Evolutionary conservation across 2,888 invertebrate genomes (phyloP), one percentile per base, ranked within the genome.

Genomic region (Drosophila pegasa): DNA sequence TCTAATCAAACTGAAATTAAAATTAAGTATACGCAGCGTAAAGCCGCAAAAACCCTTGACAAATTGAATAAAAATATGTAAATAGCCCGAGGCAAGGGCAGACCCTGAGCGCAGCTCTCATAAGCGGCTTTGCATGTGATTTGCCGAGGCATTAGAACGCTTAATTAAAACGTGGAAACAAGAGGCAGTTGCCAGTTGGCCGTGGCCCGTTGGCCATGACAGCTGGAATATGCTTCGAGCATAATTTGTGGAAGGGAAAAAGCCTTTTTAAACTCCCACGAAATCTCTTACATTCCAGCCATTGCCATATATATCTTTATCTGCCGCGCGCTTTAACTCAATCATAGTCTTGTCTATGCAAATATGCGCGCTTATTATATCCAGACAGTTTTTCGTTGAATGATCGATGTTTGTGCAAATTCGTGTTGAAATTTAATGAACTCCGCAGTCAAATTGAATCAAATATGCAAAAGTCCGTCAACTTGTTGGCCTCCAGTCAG

Each of bases 391-490:
- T 45, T 63, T 20, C 47, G 31, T 48, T 52, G 48, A 58, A 50
- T 68, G 68, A 68, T 67, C 68, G 68, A 68, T 68, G 68, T 48
- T 35, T 43, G 35, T 40, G 35, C 9, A 67, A 67, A 67, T 58
- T 57, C 58, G 27, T 57, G 67, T 67, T 47, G 45, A 67, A 57
- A 67, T 67, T 67, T 67, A 67, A 67, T 67, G 47, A 67, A 67
- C 51, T 67, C 18, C 22, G 40, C 58, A 41, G 38, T 40, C 41
- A 67, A 67, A 67, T 67, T 67, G 47, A 67, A 67, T 67, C 47
- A 68, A 67, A 68, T 68, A 68, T 67, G 68, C 68, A 68, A 68
- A 45, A 54, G 41, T 43, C 68, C 58, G 58, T 68, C 68, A 68
- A 68, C 52, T 68, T 67, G 68, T 67, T 67, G 67, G 57, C 67